Percentiles rank a stretch among this genome's conserved stretches.
Conservation (phyloP, 2,797 vertebrate genomes). For the Tympanoctomys barrerae region DNA sequence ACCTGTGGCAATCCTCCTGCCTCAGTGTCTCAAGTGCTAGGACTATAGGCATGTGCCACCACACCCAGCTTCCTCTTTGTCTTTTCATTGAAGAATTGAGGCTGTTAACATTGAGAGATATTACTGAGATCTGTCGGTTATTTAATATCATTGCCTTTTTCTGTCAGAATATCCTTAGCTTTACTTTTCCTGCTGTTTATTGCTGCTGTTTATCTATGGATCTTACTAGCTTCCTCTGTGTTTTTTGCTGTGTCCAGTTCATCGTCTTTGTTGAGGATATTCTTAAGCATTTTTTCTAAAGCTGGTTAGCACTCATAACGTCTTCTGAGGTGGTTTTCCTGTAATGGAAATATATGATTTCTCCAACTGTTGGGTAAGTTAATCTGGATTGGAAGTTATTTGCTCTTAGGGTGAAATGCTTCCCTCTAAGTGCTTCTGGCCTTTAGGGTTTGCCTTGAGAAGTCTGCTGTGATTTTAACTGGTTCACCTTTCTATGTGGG, state of each 20-base stretch:
- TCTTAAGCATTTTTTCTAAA: background rate
- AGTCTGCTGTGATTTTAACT: background rate
- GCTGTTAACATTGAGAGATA: background rate
- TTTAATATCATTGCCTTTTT: background rate
- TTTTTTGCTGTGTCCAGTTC: background rate
- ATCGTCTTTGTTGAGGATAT: background rate
- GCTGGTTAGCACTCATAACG: background rate
- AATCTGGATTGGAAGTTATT: background rate
- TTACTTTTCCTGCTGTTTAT: background rate
- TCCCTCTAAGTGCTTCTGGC: background rate
- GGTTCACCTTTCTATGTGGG: background rate
- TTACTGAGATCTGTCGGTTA: background rate
- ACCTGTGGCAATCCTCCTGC: too few relatives aligned
- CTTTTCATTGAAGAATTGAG: background rate
- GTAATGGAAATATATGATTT: background rate
- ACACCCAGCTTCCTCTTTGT: background rate
- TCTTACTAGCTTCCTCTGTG: background rate
- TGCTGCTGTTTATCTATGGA: background rate
- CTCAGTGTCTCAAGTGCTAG: too few relatives aligned
- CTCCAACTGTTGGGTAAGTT: background rate
- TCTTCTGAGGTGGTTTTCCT: background rate
- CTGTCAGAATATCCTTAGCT: background rate
- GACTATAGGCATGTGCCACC: too few relatives aligned
- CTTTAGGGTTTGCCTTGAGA: background rate
- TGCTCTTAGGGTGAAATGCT: background rate